Conservation (phyloP, 2,888 invertebrate genomes). For the Nasonovia ribisnigri region DNA sequence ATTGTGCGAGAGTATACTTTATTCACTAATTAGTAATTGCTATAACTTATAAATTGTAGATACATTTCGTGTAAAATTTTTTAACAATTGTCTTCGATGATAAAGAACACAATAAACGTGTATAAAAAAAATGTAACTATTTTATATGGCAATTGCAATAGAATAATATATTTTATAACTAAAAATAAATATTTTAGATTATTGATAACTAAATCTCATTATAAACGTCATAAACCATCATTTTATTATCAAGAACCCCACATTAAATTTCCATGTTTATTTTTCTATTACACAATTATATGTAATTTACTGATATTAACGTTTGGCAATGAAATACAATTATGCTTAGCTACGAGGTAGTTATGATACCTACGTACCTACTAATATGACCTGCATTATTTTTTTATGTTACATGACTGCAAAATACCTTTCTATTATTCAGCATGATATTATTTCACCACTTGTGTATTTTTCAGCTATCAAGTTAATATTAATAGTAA, state of each 20-base stretch:
- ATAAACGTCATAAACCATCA: not conserved
- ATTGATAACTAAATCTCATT: not conserved
- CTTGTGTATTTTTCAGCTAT: not conserved
- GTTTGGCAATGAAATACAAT: not conserved
- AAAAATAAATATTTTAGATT: not conserved
- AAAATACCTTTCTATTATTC: not conserved
- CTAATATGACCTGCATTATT: constrained; percentile 41
- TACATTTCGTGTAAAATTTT: not conserved
- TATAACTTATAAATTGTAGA: not conserved
- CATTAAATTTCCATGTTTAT: not conserved
- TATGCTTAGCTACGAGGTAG: not conserved
- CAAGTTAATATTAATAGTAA: not conserved
- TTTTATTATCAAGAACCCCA: not conserved
- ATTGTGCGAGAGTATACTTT: not conserved
- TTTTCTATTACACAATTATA: not conserved
- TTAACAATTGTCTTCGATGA: not conserved
- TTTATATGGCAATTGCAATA: no score
- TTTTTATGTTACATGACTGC: not conserved
- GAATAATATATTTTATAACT: not conserved
- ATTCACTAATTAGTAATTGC: not conserved
- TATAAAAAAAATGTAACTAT: not conserved
- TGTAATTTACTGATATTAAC: not conserved
- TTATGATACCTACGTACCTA: not conserved
- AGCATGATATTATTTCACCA: constrained; percentile 27
- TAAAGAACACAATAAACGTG: not conserved